Evolutionary conservation across 2,888 invertebrate species (phyloP), one percentile per base, ranked within the genome.

Genomic region (Rhagium mordax): DNA sequence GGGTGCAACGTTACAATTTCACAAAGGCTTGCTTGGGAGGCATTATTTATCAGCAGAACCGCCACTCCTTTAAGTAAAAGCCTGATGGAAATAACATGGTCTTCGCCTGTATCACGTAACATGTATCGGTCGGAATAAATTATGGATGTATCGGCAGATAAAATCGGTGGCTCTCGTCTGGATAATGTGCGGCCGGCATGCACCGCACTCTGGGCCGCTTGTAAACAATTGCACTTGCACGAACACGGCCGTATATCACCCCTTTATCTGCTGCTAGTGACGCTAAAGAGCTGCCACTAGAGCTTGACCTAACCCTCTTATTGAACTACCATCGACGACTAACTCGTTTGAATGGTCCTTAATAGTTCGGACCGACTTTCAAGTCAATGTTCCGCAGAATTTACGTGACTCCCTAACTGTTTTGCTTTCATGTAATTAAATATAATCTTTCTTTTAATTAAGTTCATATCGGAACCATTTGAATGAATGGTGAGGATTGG

Each of bases 171-270:
- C 72, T 75, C 64, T 70, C 72, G 76, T 73, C 71, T 75, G 69
- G 72, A 67, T 78, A 80, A 76, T 77, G 77, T 70, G 72, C 68
- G 74, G 70, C 68, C 66, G 71, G 76, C 81, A 79, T 81, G 80
- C 78, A 75, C 60, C 61, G 27, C 51, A 66, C 65, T 72, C 66
- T 64, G 51, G 69, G 72, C 72, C 60, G 67, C 67, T 75, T 76
- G 76, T 79, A 79, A 79, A 78, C 81, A 78, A 77, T 75, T 77
- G 76, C 77, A 74, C 73, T 74, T 66, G 77, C 78, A 76, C 76
- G 76, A 79, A 78, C 79, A 76, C 74, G 64, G 67, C 60, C 74
- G 76, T 79, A 77, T 75, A 80, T 78, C 78, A 79, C 67, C 62
- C 71, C 74, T 77, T 78, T 80, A 78, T 80, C 78, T 77, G 57